Percentiles rank a stretch among this genome's conserved stretches.
Conservation (phyloP, 2,797 vertebrate genomes). For the Neopelma chrysocephalum region DNA sequence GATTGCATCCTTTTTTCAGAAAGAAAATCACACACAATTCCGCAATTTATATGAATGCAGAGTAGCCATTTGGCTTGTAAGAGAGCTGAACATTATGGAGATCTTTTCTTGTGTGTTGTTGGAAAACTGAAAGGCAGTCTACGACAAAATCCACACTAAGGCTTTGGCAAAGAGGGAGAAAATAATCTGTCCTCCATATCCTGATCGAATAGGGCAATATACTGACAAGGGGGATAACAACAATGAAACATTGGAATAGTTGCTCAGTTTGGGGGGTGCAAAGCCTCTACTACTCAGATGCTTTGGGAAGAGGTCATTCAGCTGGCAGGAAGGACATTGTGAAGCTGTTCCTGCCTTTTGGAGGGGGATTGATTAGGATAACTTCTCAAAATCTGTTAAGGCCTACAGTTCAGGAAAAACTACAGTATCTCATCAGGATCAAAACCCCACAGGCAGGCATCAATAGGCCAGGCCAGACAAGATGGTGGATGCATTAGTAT, state of each 20-base stretch:
- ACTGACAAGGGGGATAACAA: neutral
- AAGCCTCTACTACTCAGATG: neutral
- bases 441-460: neutral
- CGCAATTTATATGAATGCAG: neutral
- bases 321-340: neutral
- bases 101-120: neutral
- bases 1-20: neutral
- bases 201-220: neutral
- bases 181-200: neutral
- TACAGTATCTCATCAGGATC: neutral
- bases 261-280: neutral
- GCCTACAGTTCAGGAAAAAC: neutral
- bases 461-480: neutral
- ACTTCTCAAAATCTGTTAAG: neutral
- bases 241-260: neutral
- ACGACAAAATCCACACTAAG: neutral
- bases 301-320: neutral
- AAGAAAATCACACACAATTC: neutral
- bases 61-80: neutral
- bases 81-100: neutral
- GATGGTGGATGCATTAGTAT: neutral
- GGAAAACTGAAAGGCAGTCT: neutral
- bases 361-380: neutral
- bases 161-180: neutral
- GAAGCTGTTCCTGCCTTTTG: neutral